These are phyloP conservation scores for Sylvia atricapilla DNA, from an alignment of 2,113 vertebrate genomes.

Conservation along the genomic window DNA sequence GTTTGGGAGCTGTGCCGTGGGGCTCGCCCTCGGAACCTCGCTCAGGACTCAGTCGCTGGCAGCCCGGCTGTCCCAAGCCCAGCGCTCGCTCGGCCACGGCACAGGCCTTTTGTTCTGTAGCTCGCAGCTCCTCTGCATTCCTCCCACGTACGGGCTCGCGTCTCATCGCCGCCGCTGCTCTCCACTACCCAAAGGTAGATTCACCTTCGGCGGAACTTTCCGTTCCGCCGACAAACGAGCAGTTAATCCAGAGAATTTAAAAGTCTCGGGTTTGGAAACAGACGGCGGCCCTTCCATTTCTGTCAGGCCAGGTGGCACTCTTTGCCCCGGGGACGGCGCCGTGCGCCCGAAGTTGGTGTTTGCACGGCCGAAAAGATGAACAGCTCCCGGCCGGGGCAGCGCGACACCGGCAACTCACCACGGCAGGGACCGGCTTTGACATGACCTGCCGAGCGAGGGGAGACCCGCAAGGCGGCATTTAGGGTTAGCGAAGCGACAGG, in stretches of 20 bases:
- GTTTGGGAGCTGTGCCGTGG: rapidly evolving
- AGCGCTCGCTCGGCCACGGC: not conserved
- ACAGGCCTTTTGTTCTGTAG: not conserved
- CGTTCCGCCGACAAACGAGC: not conserved
- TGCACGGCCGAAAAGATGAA: not conserved
- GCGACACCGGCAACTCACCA: too few relatives aligned
- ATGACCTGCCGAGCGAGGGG: rapidly evolving
- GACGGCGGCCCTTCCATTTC: not conserved
- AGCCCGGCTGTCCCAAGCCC: not conserved
- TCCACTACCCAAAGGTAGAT: not conserved
- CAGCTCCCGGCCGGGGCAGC: not conserved
- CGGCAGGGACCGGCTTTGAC: not conserved
- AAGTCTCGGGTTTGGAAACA: not conserved
- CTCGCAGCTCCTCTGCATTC: slow-evolving; percentile 11
- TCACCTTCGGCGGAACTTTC: not conserved
- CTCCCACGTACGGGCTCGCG: not conserved
- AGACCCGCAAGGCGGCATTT: not conserved
- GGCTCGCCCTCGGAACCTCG: rapidly evolving
- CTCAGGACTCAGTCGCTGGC: rapidly evolving
- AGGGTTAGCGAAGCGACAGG: not conserved
- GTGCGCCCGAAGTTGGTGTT: not conserved
- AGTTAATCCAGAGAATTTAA: not conserved
- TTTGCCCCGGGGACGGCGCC: not conserved
- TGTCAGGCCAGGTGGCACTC: not conserved
- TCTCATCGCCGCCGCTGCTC: not conserved